Conservation (phyloP, 2,113 vertebrate species). For the Atherinomorus stipes region DNA sequence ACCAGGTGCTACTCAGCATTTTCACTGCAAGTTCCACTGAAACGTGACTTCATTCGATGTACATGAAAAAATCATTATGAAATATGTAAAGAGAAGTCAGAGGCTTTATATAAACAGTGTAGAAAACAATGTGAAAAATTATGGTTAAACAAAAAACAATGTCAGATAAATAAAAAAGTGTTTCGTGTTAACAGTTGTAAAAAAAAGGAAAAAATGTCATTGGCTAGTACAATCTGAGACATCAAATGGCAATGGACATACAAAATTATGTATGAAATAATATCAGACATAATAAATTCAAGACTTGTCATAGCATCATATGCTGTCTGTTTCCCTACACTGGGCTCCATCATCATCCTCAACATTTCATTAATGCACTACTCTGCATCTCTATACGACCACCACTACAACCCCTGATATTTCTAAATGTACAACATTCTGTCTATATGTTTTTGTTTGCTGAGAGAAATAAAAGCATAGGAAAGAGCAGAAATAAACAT, state of each 20-base stretch:
- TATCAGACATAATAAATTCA: conserved; percentile 59
- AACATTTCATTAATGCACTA: conserved; percentile 35
- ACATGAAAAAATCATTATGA: conserved; percentile 55
- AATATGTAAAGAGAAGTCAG: conserved; percentile 38
- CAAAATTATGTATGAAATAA: conserved; percentile 50
- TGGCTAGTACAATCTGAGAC: conserved; percentile 51
- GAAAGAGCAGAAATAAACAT: conserved; percentile 45
- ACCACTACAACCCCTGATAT: conserved; percentile 47
- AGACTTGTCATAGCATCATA: conserved; percentile 63
- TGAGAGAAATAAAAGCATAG: conserved; percentile 35
- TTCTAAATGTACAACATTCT: conserved; percentile 58
- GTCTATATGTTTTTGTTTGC: conserved; percentile 41
- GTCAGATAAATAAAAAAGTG: conserved; percentile 25
- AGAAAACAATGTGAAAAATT: conserved; percentile 44
- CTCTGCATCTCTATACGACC: conserved; percentile 49
- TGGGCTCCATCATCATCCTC: conserved; percentile 41
- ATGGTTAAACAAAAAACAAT: conserved; percentile 43
- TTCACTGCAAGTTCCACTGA: conserved; percentile 77
- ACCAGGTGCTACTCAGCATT: conserved; percentile 80
- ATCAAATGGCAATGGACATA: conserved; percentile 47
- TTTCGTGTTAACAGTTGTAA: conserved; percentile 36
- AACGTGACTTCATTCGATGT: conserved; percentile 73
- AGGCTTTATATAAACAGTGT: conserved; percentile 46
- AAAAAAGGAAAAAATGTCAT: conserved; percentile 50
- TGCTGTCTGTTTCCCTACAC: conserved; percentile 58